Evolutionary conservation across 1,140 invertebrate genomes (phyloP).

Genomic region (Proctacanthus coquilletti): DNA sequence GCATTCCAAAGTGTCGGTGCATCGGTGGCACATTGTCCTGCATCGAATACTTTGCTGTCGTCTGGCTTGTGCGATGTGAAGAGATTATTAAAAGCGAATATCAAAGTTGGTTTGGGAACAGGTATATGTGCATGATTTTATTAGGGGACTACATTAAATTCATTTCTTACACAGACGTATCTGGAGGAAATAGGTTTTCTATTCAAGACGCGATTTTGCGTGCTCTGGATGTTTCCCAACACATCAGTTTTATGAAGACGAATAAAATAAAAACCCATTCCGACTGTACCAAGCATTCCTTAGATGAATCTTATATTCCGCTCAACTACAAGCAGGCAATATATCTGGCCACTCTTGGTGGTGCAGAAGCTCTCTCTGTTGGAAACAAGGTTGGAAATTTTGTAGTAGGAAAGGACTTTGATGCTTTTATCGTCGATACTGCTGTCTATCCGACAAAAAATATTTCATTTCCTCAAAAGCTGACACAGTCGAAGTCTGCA

Average conservation of each 20-base stretch:
- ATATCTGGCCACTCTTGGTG: conserved; percentile 70
- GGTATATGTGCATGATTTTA: conserved; percentile 7
- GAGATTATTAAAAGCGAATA: conserved; percentile 39
- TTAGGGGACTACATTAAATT: conserved; percentile 2
- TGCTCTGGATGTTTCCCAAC: conserved; percentile 55
- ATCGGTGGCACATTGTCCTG: conserved; percentile 70
- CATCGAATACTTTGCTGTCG: conserved; percentile 66
- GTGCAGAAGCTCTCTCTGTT: conserved; percentile 59
- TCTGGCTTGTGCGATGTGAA: conserved; percentile 71
- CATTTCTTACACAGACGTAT: conserved; percentile 47
- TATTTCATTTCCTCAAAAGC: conserved; percentile 19
- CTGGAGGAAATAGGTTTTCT: conserved; percentile 59
- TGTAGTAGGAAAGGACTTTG: conserved; percentile 65
- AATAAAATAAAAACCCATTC: conserved; percentile 20
- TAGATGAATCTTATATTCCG: conserved; percentile 24
- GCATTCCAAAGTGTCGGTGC: conserved; percentile 43
- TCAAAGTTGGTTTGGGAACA: conserved; percentile 74
- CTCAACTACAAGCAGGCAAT: conserved; percentile 64
- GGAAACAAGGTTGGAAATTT: conserved; percentile 65
- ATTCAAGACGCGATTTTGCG: conserved; percentile 61
- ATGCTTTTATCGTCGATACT: conserved; percentile 56
- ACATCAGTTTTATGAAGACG: conserved; percentile 35
- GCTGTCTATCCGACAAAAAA: conserved; percentile 38
- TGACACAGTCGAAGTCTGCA: conserved; percentile 8
- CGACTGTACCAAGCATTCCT: conserved; percentile 5